These are phyloP conservation scores for Epsilonema sp. DNA, from an alignment of 2,888 invertebrate genomes.

Conservation along the genomic window DNA sequence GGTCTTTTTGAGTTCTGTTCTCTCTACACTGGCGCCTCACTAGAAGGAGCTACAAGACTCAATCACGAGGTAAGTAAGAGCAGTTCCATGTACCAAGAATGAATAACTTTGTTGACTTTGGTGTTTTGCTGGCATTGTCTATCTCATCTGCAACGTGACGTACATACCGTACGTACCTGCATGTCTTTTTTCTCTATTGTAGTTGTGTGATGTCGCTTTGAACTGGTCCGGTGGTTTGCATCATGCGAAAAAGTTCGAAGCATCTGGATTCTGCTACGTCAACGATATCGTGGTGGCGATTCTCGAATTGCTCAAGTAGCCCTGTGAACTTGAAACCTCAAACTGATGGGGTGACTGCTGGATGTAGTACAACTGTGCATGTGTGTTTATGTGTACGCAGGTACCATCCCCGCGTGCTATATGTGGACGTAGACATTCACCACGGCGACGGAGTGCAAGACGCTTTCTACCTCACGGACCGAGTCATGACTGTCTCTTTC, in stretches of 20 bases:
- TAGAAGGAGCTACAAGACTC: conserved; percentile 85
- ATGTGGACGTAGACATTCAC: conserved; percentile 97
- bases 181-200: conserved; percentile 10
- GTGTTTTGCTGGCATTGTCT: too few relatives aligned
- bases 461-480: conserved; percentile 84
- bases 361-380: neutral
- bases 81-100: too few relatives aligned
- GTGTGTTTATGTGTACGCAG: conserved; percentile 42
- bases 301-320: conserved; percentile 61
- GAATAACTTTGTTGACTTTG: too few relatives aligned
- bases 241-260: conserved; percentile 89
- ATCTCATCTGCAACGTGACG: too few relatives aligned
- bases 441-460: conserved; percentile 93
- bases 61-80: conserved; percentile 52
- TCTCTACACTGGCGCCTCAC: conserved; percentile 89
- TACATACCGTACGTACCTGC: too few relatives aligned
- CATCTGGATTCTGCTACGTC: conserved; percentile 97
- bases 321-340: conserved; percentile 27
- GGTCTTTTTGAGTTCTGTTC: conserved; percentile 92
- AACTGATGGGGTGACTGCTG: neutral
- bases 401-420: conserved; percentile 78
- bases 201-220: conserved; percentile 65
- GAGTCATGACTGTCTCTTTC: conserved; percentile 98
- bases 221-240: conserved; percentile 98
- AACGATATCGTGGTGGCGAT: conserved; percentile 97